phyloP scores from a whole-genome alignment of 2,888 invertebrate genomes.

The Meteorus colon region DNA sequence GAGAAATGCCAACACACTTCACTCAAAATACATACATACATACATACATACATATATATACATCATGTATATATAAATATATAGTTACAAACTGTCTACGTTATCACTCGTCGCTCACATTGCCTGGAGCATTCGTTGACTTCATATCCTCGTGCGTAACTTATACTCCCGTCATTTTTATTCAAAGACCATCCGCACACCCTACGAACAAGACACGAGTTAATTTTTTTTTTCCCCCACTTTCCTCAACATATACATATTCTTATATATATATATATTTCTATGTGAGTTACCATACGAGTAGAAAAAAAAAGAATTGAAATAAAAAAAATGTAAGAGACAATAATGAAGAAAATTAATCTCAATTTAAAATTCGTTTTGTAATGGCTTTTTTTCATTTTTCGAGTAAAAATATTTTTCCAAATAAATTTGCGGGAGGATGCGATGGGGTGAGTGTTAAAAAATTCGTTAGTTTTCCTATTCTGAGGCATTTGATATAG shows the following conservation, averaged over 20 bases:
- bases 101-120: slow-evolving; percentile 34
- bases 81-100: background rate
- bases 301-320: too few species aligned
- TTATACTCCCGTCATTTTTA: slow-evolving; percentile 48
- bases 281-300: too few species aligned
- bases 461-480: too few species aligned
- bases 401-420: too few species aligned
- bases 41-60: background rate
- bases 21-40: slow-evolving; percentile 9
- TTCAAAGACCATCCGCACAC: slow-evolving; percentile 48
- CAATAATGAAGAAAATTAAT: too few species aligned
- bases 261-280: background rate
- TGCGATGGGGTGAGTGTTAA: too few species aligned
- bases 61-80: background rate
- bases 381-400: too few species aligned
- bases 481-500: too few species aligned
- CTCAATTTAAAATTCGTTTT: too few species aligned
- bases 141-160: slow-evolving; percentile 36
- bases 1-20: slow-evolving; percentile 20
- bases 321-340: too few species aligned
- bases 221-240: background rate
- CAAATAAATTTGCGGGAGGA: too few species aligned
- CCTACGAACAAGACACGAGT: slow-evolving; percentile 27
- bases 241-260: background rate
- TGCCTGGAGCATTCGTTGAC: slow-evolving; percentile 40